Percentiles rank a stretch among this genome's conserved stretches.
phyloP scores from a whole-genome alignment of 2,113 vertebrate genomes.

The Coptodon bakossiorum region DNA sequence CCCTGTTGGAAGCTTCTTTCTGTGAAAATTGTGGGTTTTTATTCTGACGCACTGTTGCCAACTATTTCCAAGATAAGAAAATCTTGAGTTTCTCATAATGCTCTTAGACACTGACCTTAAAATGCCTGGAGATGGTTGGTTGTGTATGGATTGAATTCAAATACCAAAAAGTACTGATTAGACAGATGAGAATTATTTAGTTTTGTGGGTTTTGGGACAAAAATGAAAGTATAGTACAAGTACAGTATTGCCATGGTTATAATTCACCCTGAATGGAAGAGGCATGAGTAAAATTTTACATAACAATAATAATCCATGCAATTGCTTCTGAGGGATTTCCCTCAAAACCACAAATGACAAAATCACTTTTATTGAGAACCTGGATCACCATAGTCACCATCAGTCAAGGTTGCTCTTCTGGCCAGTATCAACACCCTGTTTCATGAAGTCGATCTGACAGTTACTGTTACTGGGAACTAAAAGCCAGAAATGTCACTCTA shows the following conservation, averaged over 20 bases:
- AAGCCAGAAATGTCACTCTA: background rate
- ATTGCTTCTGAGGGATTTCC: background rate
- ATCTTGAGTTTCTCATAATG: background rate
- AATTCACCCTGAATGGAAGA: background rate
- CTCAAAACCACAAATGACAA: background rate
- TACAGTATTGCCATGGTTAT: background rate
- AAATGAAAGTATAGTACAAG: background rate
- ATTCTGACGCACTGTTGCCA: background rate
- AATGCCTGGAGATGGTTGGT: background rate
- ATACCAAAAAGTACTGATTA: background rate
- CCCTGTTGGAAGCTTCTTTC: background rate
- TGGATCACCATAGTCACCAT: background rate
- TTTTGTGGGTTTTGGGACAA: background rate
- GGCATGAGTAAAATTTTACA: background rate
- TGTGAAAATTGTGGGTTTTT: background rate
- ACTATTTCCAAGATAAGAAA: background rate
- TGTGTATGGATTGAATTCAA: background rate
- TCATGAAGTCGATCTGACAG: background rate
- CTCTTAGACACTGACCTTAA: background rate
- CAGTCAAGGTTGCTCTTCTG: background rate
- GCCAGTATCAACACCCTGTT: background rate
- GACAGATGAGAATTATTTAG: background rate
- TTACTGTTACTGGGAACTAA: background rate
- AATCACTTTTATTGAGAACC: background rate
- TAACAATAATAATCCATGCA: background rate